Base-by-base conservation (phyloP, 2,888 invertebrate genomes). In the Dendrolimus houi region DNA sequence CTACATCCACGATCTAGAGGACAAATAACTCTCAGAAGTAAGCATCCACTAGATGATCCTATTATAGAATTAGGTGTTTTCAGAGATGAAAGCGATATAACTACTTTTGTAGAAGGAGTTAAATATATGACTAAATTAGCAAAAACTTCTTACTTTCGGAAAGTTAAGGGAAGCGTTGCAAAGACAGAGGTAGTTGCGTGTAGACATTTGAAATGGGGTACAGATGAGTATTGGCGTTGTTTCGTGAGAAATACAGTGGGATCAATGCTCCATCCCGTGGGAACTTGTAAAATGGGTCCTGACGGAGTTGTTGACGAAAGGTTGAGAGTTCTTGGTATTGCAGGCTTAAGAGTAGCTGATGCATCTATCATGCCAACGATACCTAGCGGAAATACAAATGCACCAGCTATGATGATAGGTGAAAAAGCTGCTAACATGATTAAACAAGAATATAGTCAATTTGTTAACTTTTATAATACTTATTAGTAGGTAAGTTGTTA, bases 181-280 rank as follows among this genome's bases (percentile, higher is more conserved):
- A 72, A 67, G 56, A 56, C 82, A 52, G 66, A 75, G 6, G 84
- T 94, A 1, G 87, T 90, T 0, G 91, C 87, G 1, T 94, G 95
- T 69, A 81, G 85, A 8, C 68, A 81, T 1, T 67, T 85, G 7
- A 62, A 68, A 1, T 92, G 91, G 70, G 92, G 85, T 17, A 84
- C 91, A 0, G 92, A 94, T 71, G 79, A 80, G 0, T 95, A 94
- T 67, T 94, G 94, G 92, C 84, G 85, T 54, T 95, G 95, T 68
- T 92, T 92, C 67, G 86, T 91, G 0, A 84, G 89, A 52, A 91
- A 91, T 60, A 79, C 92, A 14, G 91, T 92, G 0, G 81, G 89
- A 41, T 92, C 93, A 9, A 81, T 94, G 57, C 92, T 93, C 59
- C 94, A 94, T 72, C 92, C 92, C 47, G 92, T 91, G 0, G 90